Evolutionary conservation across 2,888 invertebrate genomes (phyloP).

Genomic region (Epiblema foenella): DNA sequence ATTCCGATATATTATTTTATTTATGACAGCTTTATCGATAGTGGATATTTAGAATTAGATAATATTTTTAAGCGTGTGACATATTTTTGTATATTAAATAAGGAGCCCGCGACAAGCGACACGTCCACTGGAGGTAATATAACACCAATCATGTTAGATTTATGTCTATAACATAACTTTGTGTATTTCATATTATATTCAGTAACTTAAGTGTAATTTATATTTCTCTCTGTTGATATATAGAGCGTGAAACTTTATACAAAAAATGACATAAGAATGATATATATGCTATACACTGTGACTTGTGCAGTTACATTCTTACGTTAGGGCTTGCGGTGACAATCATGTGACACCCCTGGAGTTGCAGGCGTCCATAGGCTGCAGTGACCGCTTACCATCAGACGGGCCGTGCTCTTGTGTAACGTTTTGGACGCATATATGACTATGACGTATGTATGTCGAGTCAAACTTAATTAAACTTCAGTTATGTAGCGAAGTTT

Average conservation of each 20-base stretch:
- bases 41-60: conserved; percentile 38
- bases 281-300: too few species aligned
- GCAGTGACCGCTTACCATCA: too few species aligned
- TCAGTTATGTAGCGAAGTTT: conserved; percentile 40
- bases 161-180: conserved; percentile 49
- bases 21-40: conserved; percentile 31
- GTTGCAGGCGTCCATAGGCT: too few species aligned
- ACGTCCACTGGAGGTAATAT: conserved; percentile 82
- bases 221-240: neutral
- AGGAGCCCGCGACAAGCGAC: conserved; percentile 70
- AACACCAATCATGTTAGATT: conserved; percentile 76
- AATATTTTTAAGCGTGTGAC: conserved; percentile 26
- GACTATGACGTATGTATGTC: neutral
- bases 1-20: conserved; percentile 17
- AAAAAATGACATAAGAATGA: too few species aligned
- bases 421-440: conserved; percentile 7
- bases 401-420: too few species aligned
- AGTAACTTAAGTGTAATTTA: conserved; percentile 11
- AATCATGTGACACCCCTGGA: too few species aligned
- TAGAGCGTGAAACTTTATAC: neutral
- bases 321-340: too few species aligned
- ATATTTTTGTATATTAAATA: conserved; percentile 47
- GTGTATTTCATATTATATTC: conserved; percentile 31
- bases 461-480: conserved; percentile 39
- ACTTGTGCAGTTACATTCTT: too few species aligned